Percentiles rank a stretch among this genome's conserved stretches.
These are phyloP conservation scores for Caenorhabditis briggsae DNA, from an alignment of 1,140 invertebrate genomes.

Conservation along the genomic window DNA sequence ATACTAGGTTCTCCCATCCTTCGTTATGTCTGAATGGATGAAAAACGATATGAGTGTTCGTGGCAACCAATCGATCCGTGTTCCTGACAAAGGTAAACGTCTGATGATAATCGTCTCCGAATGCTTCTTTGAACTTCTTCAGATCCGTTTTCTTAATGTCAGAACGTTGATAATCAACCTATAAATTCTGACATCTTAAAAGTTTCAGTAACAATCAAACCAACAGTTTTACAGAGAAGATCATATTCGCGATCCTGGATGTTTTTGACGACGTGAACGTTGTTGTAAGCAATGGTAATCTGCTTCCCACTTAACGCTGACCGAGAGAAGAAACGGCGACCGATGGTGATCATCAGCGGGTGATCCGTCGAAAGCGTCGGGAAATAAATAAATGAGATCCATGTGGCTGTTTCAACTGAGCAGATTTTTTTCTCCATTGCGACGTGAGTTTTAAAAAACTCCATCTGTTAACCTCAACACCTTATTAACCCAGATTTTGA, in stretches of 20 bases:
- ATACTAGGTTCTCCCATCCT: background rate
- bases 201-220: background rate
- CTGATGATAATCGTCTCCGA: constrained; percentile 15
- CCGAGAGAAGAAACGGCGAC: background rate
- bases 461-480: too few relatives aligned
- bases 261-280: constrained; percentile 9
- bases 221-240: background rate
- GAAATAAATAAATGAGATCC: too few relatives aligned
- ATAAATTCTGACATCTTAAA: background rate
- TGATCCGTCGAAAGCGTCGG: too few relatives aligned
- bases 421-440: too few relatives aligned
- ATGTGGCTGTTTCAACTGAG: too few relatives aligned
- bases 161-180: background rate
- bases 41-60: background rate
- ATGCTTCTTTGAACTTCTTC: constrained; percentile 25
- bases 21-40: background rate
- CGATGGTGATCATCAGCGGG: background rate
- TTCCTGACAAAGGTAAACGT: background rate
- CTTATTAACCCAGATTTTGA: too few relatives aligned
- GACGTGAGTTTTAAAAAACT: too few relatives aligned
- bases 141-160: constrained; percentile 4
- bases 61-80: constrained; percentile 9
- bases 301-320: background rate
- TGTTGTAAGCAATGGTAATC: background rate
- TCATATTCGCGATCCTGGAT: constrained; percentile 17